Evolutionary conservation across 1,140 invertebrate genomes (phyloP).

Genomic region (Aphaenogaster rudis): DNA sequence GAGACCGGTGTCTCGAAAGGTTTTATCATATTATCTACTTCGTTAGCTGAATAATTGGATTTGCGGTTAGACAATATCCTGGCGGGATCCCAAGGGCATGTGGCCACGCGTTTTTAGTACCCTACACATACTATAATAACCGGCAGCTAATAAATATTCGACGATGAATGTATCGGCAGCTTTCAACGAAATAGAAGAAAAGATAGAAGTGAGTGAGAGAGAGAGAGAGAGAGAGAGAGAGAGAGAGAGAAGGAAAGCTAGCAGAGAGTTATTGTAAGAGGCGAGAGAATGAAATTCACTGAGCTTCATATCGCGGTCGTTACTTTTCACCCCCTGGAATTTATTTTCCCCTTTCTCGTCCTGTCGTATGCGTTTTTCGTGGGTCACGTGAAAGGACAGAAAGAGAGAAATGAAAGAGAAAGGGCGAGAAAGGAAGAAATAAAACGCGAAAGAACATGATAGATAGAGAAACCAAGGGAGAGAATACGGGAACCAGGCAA

Average conservation of each 20-base stretch:
- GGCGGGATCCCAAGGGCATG: conserved; percentile 48
- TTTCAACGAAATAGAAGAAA: conserved; percentile 57
- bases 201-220: conserved; percentile 39
- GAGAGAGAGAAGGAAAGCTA: neutral
- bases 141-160: conserved; percentile 54
- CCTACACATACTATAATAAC: conserved; percentile 27
- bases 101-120: conserved; percentile 43
- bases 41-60: conserved; percentile 64
- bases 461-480: conserved; percentile 33
- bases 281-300: conserved; percentile 69
- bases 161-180: conserved; percentile 61
- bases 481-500: conserved; percentile 11
- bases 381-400: conserved; percentile 14
- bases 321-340: conserved; percentile 70
- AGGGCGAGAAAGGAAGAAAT: neutral
- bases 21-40: conserved; percentile 64
- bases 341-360: conserved; percentile 64
- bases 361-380: conserved; percentile 57
- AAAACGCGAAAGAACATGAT: conserved; percentile 20
- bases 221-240: conserved; percentile 25
- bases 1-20: conserved; percentile 48
- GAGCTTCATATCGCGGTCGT: conserved; percentile 74
- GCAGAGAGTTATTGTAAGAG: conserved; percentile 55
- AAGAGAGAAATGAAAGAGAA: neutral
- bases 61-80: conserved; percentile 61